These are phyloP conservation scores for Melieria crassipennis DNA, from an alignment of 2,888 invertebrate species.

Conservation along the genomic window DNA sequence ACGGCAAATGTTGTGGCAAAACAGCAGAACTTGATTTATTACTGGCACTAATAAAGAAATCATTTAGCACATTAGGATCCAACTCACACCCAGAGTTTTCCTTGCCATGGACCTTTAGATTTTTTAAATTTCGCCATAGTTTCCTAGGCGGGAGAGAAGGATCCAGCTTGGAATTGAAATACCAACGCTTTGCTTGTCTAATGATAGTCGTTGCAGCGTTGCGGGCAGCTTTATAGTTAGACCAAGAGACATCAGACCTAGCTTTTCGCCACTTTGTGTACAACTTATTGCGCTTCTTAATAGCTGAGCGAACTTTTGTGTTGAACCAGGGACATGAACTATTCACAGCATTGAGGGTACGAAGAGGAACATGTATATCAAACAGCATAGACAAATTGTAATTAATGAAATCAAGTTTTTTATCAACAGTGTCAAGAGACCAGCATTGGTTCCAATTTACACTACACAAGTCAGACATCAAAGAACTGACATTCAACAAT, in stretches of 20 bases:
- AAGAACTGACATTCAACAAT: no score
- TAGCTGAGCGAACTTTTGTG: background rate
- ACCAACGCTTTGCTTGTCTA: background rate
- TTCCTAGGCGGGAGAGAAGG: slow-evolving; percentile 4
- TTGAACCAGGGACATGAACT: slow-evolving; percentile 1
- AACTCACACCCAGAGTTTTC: no score
- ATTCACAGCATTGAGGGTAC: slow-evolving; percentile 7
- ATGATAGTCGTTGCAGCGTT: background rate
- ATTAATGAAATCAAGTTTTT: background rate
- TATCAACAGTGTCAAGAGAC: background rate
- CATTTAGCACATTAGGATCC: no score
- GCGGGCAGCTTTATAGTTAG: no score
- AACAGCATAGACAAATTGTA: slow-evolving; percentile 1
- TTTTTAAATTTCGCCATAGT: background rate
- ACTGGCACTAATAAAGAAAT: no score
- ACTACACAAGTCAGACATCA: no score
- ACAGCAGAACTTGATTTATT: no score
- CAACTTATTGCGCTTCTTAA: background rate
- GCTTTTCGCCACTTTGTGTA: slow-evolving; percentile 6
- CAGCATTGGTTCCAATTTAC: background rate
- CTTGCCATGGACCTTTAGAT: background rate
- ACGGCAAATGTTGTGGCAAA: no score
- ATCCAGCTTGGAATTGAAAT: background rate
- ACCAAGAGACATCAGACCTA: no score
- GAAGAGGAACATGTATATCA: slow-evolving; percentile 2